These are phyloP conservation scores for Punctoribates punctum DNA, from an alignment of 2,888 invertebrate species.

Conservation along the genomic window DNA sequence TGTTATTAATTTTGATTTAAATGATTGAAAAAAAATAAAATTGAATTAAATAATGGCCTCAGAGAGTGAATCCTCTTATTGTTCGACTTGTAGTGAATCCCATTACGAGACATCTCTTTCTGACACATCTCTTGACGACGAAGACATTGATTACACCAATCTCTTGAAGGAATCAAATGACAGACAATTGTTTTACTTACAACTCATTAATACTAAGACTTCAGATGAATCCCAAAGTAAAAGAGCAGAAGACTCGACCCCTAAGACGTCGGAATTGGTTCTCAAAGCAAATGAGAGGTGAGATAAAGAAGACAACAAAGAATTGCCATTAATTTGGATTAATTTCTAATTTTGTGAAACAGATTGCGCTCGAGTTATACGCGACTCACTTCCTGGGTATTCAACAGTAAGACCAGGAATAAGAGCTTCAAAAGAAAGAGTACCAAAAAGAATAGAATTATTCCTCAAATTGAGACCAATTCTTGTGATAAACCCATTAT, in stretches of 20 bases:
- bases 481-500: not conserved
- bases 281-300: not conserved
- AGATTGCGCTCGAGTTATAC: constrained; percentile 12
- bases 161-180: not conserved
- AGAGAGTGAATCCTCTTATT: constrained; percentile 10
- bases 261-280: not conserved
- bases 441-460: not conserved
- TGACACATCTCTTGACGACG: not conserved
- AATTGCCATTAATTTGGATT: not conserved
- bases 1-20: not conserved
- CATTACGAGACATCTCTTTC: not conserved
- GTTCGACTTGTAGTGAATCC: constrained; percentile 7
- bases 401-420: not conserved
- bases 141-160: constrained; percentile 16
- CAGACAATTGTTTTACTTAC: not conserved
- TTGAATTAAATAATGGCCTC: not conserved
- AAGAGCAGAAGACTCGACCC: not conserved
- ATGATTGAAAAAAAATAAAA: not conserved
- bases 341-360: not conserved
- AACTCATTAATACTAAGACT: not conserved
- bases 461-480: not conserved
- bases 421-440: constrained; percentile 21
- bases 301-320: not conserved
- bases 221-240: not conserved
- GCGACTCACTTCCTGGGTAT: constrained; percentile 22